Percentiles rank a stretch among this genome's conserved stretches.
Evolutionary conservation across 2,797 vertebrate genomes (phyloP).

Genomic region (Urosaurus nigricauda): DNA sequence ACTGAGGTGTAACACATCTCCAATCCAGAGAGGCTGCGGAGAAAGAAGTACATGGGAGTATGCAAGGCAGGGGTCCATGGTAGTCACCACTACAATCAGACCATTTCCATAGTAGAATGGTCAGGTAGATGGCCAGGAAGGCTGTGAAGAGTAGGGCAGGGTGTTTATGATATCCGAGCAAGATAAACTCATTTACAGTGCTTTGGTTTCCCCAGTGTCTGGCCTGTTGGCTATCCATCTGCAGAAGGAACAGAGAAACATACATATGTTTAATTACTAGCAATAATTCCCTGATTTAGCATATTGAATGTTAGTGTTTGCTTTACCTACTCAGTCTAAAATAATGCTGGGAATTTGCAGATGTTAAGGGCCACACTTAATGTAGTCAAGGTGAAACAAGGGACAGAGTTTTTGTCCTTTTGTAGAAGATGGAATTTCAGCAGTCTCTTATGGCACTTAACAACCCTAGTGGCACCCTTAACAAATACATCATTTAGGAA

Average conservation of each 20-base stretch:
- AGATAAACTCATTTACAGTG: conserved; percentile 53
- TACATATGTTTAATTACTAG: neutral
- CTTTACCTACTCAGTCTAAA: too few species aligned
- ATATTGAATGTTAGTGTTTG: too few species aligned
- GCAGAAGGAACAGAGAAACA: neutral
- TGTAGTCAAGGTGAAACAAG: too few species aligned
- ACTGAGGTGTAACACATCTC: conserved; percentile 34
- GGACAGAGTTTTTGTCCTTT: too few species aligned
- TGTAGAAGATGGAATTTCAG: too few species aligned
- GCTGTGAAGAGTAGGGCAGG: conserved; percentile 52
- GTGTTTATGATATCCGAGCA: conserved; percentile 52
- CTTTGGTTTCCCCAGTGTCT: conserved; percentile 48
- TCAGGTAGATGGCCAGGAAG: conserved; percentile 55
- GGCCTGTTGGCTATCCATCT: neutral
- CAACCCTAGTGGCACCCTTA: too few species aligned
- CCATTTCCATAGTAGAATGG: conserved; percentile 54
- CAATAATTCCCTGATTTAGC: too few species aligned
- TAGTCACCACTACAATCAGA: conserved; percentile 49
- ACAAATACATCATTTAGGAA: too few species aligned
- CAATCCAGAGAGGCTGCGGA: conserved; percentile 33
- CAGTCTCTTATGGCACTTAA: too few species aligned
- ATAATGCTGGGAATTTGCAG: too few species aligned
- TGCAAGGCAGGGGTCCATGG: conserved; percentile 15
- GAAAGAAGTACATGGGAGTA: conserved; percentile 47
- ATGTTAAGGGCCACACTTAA: too few species aligned